Conservation (phyloP, 2,113 vertebrate species). For the Muntiacus reevesi region DNA sequence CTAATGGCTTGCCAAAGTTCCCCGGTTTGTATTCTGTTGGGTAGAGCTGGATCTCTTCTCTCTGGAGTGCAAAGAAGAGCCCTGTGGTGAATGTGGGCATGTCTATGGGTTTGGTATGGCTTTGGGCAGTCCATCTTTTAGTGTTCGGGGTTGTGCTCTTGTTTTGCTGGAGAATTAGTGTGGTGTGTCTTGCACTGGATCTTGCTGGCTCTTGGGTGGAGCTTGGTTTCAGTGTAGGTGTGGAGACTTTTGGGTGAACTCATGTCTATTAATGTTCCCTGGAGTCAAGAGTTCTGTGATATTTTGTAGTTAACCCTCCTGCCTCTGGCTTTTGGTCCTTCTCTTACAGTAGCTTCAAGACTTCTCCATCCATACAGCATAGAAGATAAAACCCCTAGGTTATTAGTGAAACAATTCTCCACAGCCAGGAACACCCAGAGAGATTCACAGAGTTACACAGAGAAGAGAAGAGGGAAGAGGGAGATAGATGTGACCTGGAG, state of each 20-base stretch:
- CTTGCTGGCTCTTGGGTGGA: not conserved
- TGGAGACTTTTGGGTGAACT: not conserved
- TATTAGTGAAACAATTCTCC: not conserved
- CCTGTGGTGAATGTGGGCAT: not conserved
- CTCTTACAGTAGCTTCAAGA: not conserved
- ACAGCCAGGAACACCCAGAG: not conserved
- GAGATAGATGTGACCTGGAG: not conserved
- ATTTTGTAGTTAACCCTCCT: not conserved
- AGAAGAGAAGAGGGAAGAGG: not conserved
- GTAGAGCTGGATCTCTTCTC: not conserved
- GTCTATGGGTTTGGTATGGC: not conserved
- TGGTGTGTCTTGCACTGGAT: not conserved
- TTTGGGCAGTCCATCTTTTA: not conserved
- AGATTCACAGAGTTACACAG: not conserved
- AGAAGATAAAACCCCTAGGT: not conserved
- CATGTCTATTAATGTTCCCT: accelerated
- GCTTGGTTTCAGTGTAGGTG: not conserved
- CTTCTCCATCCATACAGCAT: not conserved
- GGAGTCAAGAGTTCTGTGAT: not conserved
- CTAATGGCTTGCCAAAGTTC: not conserved
- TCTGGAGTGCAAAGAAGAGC: not conserved
- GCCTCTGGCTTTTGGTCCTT: not conserved
- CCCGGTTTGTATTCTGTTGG: not conserved
- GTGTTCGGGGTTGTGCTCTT: not conserved
- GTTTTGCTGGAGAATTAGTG: not conserved